A percentile compares a stretch with the other conserved stretches of the same genome.
phyloP scores from a whole-genome alignment of 2,113 vertebrate genomes.

The Halcyon malimbica region DNA sequence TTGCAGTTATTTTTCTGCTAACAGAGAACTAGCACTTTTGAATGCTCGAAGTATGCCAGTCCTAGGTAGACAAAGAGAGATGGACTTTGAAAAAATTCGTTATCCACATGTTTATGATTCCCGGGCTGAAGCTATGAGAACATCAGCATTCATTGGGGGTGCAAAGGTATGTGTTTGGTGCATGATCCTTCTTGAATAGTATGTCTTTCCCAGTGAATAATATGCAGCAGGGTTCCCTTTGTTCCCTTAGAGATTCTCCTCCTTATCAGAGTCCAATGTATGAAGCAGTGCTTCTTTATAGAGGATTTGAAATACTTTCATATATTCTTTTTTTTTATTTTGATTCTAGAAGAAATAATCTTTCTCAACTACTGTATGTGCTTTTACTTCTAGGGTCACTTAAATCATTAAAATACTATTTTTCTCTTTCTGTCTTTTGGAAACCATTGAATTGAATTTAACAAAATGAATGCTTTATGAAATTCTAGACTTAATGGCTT shows the following conservation, averaged over 20 bases:
- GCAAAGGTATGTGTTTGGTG: conserved; percentile 84
- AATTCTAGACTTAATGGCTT: neutral
- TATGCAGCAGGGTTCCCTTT: neutral
- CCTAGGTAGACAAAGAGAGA: conserved; percentile 81
- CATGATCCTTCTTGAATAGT: neutral
- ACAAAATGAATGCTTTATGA: neutral
- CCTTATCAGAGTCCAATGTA: neutral
- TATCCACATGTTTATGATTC: conserved; percentile 95
- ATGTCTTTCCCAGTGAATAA: neutral
- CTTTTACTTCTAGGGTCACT: neutral
- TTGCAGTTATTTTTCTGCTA: conserved; percentile 26
- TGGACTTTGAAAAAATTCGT: conserved; percentile 79
- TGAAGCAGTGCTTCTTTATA: neutral
- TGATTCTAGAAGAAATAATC: neutral
- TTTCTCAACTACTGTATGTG: neutral
- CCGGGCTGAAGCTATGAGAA: conserved; percentile 89
- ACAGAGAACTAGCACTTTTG: conserved; percentile 90
- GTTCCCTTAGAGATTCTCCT: neutral
- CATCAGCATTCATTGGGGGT: conserved; percentile 93
- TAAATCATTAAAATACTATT: neutral
- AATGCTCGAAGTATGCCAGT: conserved; percentile 84
- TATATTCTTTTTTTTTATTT: neutral
- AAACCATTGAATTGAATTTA: neutral
- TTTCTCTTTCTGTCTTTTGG: neutral
- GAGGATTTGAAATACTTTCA: neutral